These are phyloP conservation scores for Nowickia ferox DNA, from an alignment of 2,888 invertebrate species.

Conservation along the genomic window DNA sequence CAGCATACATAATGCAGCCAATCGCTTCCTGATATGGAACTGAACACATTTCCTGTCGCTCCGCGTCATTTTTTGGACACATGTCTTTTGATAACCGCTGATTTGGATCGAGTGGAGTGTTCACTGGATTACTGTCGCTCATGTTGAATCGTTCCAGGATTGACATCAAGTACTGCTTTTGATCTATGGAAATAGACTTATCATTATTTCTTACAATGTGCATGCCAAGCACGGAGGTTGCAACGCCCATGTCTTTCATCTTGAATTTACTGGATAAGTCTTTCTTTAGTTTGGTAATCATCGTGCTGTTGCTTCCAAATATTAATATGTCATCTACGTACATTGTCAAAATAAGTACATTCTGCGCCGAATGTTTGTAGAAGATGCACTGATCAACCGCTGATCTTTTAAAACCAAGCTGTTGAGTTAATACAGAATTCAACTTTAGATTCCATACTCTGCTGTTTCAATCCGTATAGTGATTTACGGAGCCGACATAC, in stretches of 20 bases:
- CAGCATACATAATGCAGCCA: constrained; percentile 55
- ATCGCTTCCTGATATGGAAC: constrained; percentile 41
- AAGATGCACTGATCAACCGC: no score
- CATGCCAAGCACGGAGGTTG: constrained; percentile 49
- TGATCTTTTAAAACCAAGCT: no score
- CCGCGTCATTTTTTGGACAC: constrained; percentile 27
- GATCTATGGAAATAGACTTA: constrained; percentile 57
- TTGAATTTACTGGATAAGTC: constrained; percentile 51
- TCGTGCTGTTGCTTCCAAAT: no score
- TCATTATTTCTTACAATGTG: constrained; percentile 23
- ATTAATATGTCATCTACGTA: no score
- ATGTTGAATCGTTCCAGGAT: constrained; percentile 39
- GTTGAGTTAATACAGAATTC: no score
- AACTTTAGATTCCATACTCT: no score
- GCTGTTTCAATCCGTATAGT: no score
- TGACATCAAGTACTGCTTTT: constrained; percentile 61
- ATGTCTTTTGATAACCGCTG: constrained; percentile 55
- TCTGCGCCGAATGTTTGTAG: no score
- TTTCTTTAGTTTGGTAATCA: constrained; percentile 43
- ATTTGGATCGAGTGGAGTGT: constrained; percentile 43
- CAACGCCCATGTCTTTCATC: constrained; percentile 60
- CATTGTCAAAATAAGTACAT: no score
- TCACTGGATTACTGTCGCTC: constrained; percentile 22
- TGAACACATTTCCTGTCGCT: constrained; percentile 11
- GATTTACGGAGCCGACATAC: no score